Percentiles rank a stretch among this genome's conserved stretches.
Evolutionary conservation across 1,140 invertebrate genomes (phyloP).

Genomic region (Phocides pigmalion): DNA sequence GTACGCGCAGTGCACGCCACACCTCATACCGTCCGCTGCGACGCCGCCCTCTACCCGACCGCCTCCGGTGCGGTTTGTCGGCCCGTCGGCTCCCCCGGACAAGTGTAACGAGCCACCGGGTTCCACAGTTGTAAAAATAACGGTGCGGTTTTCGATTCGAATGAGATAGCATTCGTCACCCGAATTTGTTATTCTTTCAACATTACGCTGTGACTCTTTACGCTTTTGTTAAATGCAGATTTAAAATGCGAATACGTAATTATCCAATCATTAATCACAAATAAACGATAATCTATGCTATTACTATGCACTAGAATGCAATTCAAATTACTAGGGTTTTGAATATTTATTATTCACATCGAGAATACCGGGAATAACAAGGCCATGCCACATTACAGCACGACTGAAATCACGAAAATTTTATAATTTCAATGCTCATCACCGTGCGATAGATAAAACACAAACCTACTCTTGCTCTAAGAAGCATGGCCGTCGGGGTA

Average conservation of each 20-base stretch:
- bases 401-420: conserved; percentile 50
- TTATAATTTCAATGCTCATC: conserved; percentile 51
- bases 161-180: no score
- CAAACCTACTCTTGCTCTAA: conserved; percentile 66
- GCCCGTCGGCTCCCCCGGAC: conserved; percentile 4
- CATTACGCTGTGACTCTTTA: conserved; percentile 23
- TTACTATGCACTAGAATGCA: conserved; percentile 65
- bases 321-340: conserved; percentile 56
- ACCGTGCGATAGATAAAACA: conserved; percentile 57
- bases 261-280: conserved; percentile 50
- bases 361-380: conserved; percentile 53
- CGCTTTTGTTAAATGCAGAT: conserved; percentile 41
- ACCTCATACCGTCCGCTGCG: conserved; percentile 8
- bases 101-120: conserved; percentile 9
- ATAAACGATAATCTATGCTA: conserved; percentile 59
- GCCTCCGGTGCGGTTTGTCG: neutral
- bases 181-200: conserved; percentile 28
- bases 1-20: no score
- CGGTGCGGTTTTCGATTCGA: no score
- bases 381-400: conserved; percentile 72
- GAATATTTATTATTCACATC: conserved; percentile 60
- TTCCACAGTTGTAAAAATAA: conserved; percentile 14
- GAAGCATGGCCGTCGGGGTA: conserved; percentile 68
- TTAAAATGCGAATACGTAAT: conserved; percentile 46
- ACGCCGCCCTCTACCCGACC: conserved; percentile 11